A percentile compares a stretch with the other conserved stretches of the same genome.
phyloP scores from a whole-genome alignment of 2,888 invertebrate genomes.

The Coelinius sp. region DNA sequence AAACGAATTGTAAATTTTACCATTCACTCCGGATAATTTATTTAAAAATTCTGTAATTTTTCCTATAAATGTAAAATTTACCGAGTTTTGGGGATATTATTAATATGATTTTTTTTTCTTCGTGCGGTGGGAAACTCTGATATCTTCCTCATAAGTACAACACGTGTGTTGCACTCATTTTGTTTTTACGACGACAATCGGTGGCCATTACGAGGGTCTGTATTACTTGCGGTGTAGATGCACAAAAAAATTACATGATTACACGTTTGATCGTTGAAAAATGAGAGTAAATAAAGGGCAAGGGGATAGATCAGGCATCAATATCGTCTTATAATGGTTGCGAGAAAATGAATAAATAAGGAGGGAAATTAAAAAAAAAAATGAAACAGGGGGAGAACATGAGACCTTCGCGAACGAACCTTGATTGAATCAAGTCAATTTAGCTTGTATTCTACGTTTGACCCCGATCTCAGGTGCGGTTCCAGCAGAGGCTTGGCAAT shows the following conservation, averaged over 20 bases:
- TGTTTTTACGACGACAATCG: neutral
- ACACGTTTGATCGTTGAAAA: slow-evolving; percentile 7
- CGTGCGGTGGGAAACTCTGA: neutral
- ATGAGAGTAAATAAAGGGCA: neutral
- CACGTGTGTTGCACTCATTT: neutral
- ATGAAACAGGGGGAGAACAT: neutral
- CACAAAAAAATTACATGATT: slow-evolving; percentile 2
- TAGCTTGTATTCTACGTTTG: slow-evolving; percentile 38
- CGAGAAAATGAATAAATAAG: slow-evolving; percentile 4
- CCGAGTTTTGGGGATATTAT: no score
- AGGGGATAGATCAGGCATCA: neutral
- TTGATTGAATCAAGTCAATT: slow-evolving; percentile 49
- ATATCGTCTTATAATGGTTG: neutral
- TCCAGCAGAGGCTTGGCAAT: neutral
- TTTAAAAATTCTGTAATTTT: no score
- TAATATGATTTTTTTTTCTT: neutral
- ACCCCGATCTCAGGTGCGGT: slow-evolving; percentile 37
- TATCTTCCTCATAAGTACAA: neutral
- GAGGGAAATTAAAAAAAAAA: slow-evolving; percentile 10
- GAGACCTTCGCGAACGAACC: slow-evolving; percentile 34
- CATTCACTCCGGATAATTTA: no score
- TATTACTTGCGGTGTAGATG: neutral
- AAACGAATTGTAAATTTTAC: no score
- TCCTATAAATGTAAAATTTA: no score
- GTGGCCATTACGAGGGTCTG: neutral